A percentile compares a stretch with the other conserved stretches of the same genome.
phyloP scores from a whole-genome alignment of 2,888 invertebrate species.

The Drepanosiphum platanoidis region DNA sequence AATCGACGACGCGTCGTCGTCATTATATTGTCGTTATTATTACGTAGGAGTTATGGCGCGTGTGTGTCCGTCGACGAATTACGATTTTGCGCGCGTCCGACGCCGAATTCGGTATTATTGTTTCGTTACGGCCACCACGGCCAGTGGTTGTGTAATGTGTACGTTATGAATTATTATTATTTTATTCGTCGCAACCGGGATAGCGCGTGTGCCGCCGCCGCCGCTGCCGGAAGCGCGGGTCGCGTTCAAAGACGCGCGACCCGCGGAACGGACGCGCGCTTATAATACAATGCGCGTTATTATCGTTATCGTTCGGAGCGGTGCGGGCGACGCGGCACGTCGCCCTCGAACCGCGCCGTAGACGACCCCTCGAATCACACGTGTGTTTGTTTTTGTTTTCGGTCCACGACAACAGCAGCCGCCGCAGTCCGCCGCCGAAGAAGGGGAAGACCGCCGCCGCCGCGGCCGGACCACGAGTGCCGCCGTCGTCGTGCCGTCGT shows the following conservation, averaged over 20 bases:
- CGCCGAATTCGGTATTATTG: background rate
- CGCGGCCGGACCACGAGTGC: background rate
- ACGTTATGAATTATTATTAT: too few species aligned
- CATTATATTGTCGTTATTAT: background rate
- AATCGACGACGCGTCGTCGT: too few species aligned
- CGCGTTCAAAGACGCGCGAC: slow-evolving; percentile 25
- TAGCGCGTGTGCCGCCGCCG: background rate
- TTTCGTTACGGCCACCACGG: too few species aligned
- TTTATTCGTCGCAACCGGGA: background rate
- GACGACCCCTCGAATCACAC: slow-evolving; percentile 46
- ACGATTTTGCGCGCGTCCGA: background rate
- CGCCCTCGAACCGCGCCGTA: background rate
- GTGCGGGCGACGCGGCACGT: background rate
- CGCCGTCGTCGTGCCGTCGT: background rate
- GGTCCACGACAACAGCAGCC: slow-evolving; percentile 33
- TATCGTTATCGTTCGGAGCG: background rate
- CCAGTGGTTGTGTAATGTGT: too few species aligned
- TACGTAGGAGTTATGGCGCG: too few species aligned
- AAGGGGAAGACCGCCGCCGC: slow-evolving; percentile 11
- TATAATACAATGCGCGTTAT: slow-evolving; percentile 13
- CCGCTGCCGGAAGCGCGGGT: slow-evolving; percentile 26
- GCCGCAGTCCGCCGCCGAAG: background rate
- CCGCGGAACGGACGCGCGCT: background rate
- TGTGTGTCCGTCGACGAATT: background rate
- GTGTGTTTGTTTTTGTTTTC: slow-evolving; percentile 62